Base-by-base conservation (phyloP, 2,888 invertebrate genomes). In the Phasia obesa region DNA sequence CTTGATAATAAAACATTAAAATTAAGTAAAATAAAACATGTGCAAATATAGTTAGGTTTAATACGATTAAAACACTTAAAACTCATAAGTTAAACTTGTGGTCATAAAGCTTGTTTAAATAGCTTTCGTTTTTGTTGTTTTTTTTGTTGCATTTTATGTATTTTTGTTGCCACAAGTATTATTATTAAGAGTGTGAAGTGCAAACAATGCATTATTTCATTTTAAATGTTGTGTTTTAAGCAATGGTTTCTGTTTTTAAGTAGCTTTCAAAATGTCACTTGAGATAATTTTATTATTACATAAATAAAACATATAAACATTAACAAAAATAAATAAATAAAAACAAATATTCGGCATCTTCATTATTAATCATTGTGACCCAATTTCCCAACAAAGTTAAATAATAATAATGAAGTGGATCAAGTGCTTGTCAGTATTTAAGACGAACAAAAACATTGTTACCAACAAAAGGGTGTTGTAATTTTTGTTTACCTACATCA, bases 291-390 rank as follows among this genome's bases (percentile, higher is more conserved):
- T 59, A 23, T 57, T 44, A 51, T 49, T 71, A 21, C 23, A 53
- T 57, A 62, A 47, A 60, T 35, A 38, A 23, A 38, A 59, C 7
- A 23, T 47, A 19, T 23, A 57, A 51, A 23, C n/a, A n/a, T n/a
- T n/a, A n/a, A n/a, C n/a, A n/a, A n/a, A n/a, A n/a, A n/a, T n/a
- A 49, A 19, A 23, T 25, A 21, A 31, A 47, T n/a, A 3, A 21
- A 13, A 44, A 69, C 53, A 59, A 53, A 53, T 7, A 42, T 42
- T 67, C 44, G 59, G 57, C 81, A 53, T 76, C 71, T 53, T 65
- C 44, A 60, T 76, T 65, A 64, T 70, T 69, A 75, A 80, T 75
- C 64, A 76, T 47, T 47, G 9, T 81, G 76, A 77, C 81, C 81
- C 4, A 73, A 77, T 77, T 76, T 59, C 76, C 9, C 35, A 59